Evolutionary conservation across 2,113 vertebrate genomes (phyloP), one percentile per base, ranked within the genome.

Genomic region (Mungos mungo): DNA sequence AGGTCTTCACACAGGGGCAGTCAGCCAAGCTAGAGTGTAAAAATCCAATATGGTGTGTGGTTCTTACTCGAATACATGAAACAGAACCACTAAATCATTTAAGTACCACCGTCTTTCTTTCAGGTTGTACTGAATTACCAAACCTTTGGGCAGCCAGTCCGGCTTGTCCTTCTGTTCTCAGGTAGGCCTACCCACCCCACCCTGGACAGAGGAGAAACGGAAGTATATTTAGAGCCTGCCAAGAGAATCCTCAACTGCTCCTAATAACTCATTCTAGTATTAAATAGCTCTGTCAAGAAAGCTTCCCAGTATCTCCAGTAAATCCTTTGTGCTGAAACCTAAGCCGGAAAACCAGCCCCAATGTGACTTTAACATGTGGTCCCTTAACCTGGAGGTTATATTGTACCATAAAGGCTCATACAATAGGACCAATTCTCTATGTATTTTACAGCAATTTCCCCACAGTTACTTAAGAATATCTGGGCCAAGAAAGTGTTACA

Each of bases 291-390:
- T 94, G 92, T 97, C 95, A 96, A 85, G 92, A 94, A 97, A 96
- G 90, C 92, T 95, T 93, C 57, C 81, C 91, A 79, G 65, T 96
- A 96, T 95, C 94, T 95, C 90, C 57, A 90, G 88, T 86, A 97
- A 97, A 98, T 96, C 88, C 90, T 88, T 69, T 95, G 95, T 97
- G 93, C 50, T 97, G 96, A 97, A 97, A 97, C 92, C 92, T 84
- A 96, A 97, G 79, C 93, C 3, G 18, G 93, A 97, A 96, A 97
- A 90, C 87, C 35, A 77, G 89, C 76, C 93, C 88, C 95, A 88
- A 0, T 85, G 96, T 93, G 92, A 96, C 69, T 95, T 87, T 93
- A 93, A 92, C 96, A 95, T 87, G 76, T 86, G 93, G 41, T 86
- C 93, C 69, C 77, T 79, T 95, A 85, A 95, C 77, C 66, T 93